Evolutionary conservation across 2,797 vertebrate species (phyloP).

Genomic region (Cyprinodon diabolis): DNA sequence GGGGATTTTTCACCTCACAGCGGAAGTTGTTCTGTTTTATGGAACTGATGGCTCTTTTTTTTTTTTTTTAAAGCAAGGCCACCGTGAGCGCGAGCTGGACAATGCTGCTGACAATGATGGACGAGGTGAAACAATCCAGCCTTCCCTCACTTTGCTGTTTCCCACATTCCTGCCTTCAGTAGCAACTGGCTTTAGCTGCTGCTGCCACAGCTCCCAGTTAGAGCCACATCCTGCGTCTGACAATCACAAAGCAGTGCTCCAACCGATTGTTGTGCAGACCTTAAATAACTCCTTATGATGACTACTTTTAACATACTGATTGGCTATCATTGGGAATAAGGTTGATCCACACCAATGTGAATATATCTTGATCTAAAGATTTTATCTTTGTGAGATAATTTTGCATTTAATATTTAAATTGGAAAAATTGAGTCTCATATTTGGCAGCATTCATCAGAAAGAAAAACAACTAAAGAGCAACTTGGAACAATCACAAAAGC

Average conservation of each 20-base stretch:
- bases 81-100: slow-evolving; percentile 62
- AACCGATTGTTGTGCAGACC: not conserved
- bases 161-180: slow-evolving; percentile 69
- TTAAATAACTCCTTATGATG: not conserved
- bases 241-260: slow-evolving; percentile 8
- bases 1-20: slow-evolving; percentile 61
- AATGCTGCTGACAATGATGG: slow-evolving; percentile 74
- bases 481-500: too few relatives aligned
- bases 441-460: too few relatives aligned
- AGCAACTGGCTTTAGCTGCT: slow-evolving; percentile 48
- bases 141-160: slow-evolving; percentile 52
- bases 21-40: slow-evolving; percentile 76
- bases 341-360: not conserved
- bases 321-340: not conserved
- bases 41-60: slow-evolving; percentile 64
- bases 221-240: not conserved
- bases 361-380: not conserved
- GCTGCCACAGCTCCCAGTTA: slow-evolving; percentile 16
- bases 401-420: too few relatives aligned
- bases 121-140: slow-evolving; percentile 71
- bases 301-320: not conserved
- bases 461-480: too few relatives aligned
- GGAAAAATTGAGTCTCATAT: too few relatives aligned
- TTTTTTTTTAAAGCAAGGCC: slow-evolving; percentile 67
- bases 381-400: too few relatives aligned